phyloP scores from a whole-genome alignment of 2,797 vertebrate genomes.

The Euphonia xanthogaster region DNA sequence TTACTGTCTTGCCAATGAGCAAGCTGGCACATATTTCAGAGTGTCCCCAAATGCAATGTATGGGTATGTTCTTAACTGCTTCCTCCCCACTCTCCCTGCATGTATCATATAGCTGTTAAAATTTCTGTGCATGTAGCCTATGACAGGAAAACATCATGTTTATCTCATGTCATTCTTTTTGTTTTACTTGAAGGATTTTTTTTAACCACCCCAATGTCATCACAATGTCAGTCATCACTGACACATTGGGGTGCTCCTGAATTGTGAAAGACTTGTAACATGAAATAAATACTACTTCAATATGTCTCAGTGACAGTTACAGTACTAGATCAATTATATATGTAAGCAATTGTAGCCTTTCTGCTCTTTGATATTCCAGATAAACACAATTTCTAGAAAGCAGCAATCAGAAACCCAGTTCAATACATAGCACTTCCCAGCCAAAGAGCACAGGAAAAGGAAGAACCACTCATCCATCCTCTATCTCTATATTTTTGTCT shows the following conservation, averaged over 20 bases:
- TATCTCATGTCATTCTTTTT: neutral
- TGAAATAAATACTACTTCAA: neutral
- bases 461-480: neutral
- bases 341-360: neutral
- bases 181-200: neutral
- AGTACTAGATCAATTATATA: neutral
- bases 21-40: neutral
- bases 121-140: fast-evolving
- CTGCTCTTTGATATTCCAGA: neutral
- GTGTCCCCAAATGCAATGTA: neutral
- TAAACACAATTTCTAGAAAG: neutral
- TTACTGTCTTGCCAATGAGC: neutral
- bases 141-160: neutral
- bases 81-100: neutral
- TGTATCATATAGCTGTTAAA: neutral
- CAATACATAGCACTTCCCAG: neutral
- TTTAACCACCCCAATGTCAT: neutral
- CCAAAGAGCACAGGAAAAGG: neutral
- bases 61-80: neutral
- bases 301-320: neutral
- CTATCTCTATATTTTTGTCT: neutral
- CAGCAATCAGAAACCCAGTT: neutral
- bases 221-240: neutral
- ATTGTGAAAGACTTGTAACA: neutral
- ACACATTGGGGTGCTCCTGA: neutral